A percentile compares a stretch with the other conserved stretches of the same genome.
phyloP scores from a whole-genome alignment of 2,888 invertebrate species.

The Pyralis farinalis region DNA sequence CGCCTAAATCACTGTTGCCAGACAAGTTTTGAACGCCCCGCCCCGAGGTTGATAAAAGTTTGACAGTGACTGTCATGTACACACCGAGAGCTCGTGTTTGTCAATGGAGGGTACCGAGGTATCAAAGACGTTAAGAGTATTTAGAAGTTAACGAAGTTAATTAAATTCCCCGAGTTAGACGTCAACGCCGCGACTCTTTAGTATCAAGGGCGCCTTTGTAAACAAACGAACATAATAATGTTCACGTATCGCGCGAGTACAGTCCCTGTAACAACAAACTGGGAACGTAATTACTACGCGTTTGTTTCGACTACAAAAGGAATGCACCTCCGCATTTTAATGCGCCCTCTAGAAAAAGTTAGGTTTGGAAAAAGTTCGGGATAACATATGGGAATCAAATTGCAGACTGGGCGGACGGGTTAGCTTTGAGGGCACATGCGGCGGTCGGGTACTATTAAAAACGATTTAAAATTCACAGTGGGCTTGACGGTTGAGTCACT shows the following conservation, averaged over 20 bases:
- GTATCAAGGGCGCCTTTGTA: slow-evolving; percentile 73
- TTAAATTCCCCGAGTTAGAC: slow-evolving; percentile 75
- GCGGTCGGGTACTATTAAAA: slow-evolving; percentile 60
- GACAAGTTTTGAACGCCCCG: slow-evolving; percentile 50
- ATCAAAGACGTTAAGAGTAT: slow-evolving; percentile 80
- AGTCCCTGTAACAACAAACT: slow-evolving; percentile 57
- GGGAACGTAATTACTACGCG: slow-evolving; percentile 58
- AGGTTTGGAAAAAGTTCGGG: slow-evolving; percentile 23
- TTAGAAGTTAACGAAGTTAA: slow-evolving; percentile 80
- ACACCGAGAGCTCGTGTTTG: slow-evolving; percentile 58
- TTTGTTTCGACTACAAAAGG: slow-evolving; percentile 47
- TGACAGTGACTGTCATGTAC: slow-evolving; percentile 69
- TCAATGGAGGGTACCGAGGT: slow-evolving; percentile 69
- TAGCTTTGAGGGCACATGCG: slow-evolving; percentile 50
- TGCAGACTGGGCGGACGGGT: slow-evolving; percentile 35
- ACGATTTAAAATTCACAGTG: slow-evolving; percentile 78
- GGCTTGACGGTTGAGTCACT: slow-evolving; percentile 54
- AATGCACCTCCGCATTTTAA: slow-evolving; percentile 24
- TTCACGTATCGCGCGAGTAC: slow-evolving; percentile 67
- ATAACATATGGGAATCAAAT: slow-evolving; percentile 43
- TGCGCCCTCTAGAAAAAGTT: slow-evolving; percentile 18
- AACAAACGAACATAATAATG: slow-evolving; percentile 72
- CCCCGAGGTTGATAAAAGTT: slow-evolving; percentile 64
- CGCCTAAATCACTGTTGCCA: slow-evolving; percentile 74
- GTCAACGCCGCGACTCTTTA: slow-evolving; percentile 66